Evolutionary conservation across 1,140 invertebrate genomes (phyloP), one percentile per base, ranked within the genome.

Genomic region (Neodiprion lecontei): DNA sequence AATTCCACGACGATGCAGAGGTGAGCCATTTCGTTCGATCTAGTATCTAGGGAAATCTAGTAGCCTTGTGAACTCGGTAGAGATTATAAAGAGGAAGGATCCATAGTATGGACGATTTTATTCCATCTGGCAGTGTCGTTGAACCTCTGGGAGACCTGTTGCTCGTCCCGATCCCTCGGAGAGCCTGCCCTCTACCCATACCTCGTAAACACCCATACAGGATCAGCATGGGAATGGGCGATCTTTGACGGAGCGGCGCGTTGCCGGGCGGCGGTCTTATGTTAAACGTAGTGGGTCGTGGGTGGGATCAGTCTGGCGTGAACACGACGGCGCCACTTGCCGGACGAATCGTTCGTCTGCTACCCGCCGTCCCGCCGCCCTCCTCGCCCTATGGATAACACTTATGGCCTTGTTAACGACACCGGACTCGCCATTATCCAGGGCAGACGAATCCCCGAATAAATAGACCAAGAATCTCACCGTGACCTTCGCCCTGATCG

Each of bases 241-340:
- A 73, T 72, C 69, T 49, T 21, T 61, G 66, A 40, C 23, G 23
- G 65, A 69, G 50, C 48, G 49, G 28, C 48, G 49, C 53, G 69
- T 47, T 14, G 9, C n/a, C 69, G 67, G 40, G 75, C 80, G 79
- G 75, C 79, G 53, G 79, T 80, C 82, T 84, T 83, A 81, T 83
- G 79, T 79, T 81, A 82, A 85, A 82, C 79, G 83, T 83, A 77
- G 78, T 77, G 80, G 73, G 74, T 75, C 72, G 73, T 67, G 73
- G 68, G 67, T 12, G 9, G 72, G 76, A 75, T 80, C 78, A 78
- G 75, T n/a, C 53, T 61, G 53, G 53, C 53, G 11, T 17, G n/a
- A 17, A 61, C 53, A 14, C 76, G 71, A 74, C 79, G 84, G 82
- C 84, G 84, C 84, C 84, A 85, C 84, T 84, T 83, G 81, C 75